Evolutionary conservation across 2,888 invertebrate species (phyloP).

Genomic region (Protodeltote pygarga): DNA sequence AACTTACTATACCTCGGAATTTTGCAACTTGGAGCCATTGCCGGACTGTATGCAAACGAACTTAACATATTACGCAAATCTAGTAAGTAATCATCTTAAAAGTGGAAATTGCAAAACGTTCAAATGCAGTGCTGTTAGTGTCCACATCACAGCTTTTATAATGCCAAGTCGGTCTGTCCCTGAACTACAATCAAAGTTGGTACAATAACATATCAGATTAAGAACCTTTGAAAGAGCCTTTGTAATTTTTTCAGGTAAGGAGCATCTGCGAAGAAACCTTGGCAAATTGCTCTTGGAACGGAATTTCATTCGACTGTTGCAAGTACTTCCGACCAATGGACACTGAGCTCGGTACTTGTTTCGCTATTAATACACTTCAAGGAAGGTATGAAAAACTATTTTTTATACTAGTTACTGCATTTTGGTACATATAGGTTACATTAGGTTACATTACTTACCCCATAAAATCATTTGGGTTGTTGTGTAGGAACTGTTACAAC

Average conservation of each 20-base stretch:
- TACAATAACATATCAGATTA: no score
- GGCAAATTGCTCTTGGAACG: conserved; percentile 88
- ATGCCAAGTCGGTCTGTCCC: no score
- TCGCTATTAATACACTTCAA: conserved; percentile 89
- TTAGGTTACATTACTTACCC: no score
- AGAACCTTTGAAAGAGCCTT: background rate
- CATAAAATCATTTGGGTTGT: no score
- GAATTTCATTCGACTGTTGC: conserved; percentile 88
- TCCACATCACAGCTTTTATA: no score
- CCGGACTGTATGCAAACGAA: conserved; percentile 87
- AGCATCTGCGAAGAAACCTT: conserved; percentile 87
- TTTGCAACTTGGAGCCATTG: conserved; percentile 86
- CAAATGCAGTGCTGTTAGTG: background rate
- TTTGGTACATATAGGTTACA: no score
- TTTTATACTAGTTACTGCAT: background rate
- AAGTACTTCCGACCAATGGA: conserved; percentile 88
- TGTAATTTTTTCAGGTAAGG: conserved; percentile 72
- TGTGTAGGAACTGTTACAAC: no score
- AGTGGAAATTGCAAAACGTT: background rate
- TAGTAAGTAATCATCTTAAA: conserved; percentile 69
- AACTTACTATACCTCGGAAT: conserved; percentile 89
- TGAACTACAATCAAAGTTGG: no score
- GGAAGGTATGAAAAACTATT: conserved; percentile 71
- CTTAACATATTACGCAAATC: conserved; percentile 86
- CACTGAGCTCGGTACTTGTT: conserved; percentile 90